These are phyloP conservation scores for Trissoscelio sp. DNA, from an alignment of 2,888 invertebrate species.

Conservation along the genomic window DNA sequence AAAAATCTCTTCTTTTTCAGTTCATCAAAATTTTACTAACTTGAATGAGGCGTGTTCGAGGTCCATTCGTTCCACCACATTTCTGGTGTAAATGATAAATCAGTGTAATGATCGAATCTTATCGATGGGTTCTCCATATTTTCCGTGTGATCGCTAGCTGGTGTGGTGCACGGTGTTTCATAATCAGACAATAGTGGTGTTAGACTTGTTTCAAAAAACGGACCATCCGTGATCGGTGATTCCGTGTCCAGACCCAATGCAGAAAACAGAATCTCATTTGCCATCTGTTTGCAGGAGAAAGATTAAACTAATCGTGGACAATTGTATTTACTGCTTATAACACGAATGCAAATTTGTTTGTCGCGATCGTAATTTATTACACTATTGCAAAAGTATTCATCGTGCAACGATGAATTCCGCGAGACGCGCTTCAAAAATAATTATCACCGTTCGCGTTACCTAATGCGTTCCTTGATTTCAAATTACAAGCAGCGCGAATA, in stretches of 20 bases:
- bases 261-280: conserved; percentile 81
- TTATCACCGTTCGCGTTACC: conserved; percentile 43
- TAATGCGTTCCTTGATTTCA: conserved; percentile 51
- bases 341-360: conserved; percentile 52
- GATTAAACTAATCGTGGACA: neutral
- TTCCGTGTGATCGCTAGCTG: conserved; percentile 73
- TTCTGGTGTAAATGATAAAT: conserved; percentile 78
- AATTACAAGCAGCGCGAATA: conserved; percentile 41
- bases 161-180: conserved; percentile 76
- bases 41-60: conserved; percentile 74
- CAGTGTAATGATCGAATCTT: conserved; percentile 77
- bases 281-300: conserved; percentile 75
- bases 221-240: conserved; percentile 71
- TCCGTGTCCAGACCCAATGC: conserved; percentile 79
- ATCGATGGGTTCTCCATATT: conserved; percentile 69
- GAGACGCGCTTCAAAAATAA: conserved; percentile 32
- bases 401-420: conserved; percentile 16
- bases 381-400: neutral
- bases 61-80: conserved; percentile 80
- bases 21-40: no score
- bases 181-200: conserved; percentile 73
- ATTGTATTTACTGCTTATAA: conserved; percentile 20
- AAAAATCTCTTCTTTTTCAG: no score
- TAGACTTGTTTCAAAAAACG: conserved; percentile 71
- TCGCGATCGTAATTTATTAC: conserved; percentile 37